These are phyloP conservation scores for Acipenser ruthenus DNA, from an alignment of 2,797 vertebrate genomes.

Conservation along the genomic window DNA sequence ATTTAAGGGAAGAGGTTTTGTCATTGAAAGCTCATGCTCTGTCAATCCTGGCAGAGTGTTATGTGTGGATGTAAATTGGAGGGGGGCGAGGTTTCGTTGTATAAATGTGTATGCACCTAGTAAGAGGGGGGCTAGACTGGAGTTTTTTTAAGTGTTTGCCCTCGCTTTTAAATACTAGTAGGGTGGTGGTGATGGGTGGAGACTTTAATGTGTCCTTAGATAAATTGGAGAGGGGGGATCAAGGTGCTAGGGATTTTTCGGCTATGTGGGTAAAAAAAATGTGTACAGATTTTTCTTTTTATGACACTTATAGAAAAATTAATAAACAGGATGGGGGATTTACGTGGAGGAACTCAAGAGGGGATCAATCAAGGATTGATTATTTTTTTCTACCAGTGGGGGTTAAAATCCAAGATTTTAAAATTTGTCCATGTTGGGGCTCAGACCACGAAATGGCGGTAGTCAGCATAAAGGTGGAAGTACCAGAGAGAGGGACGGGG, in stretches of 20 bases:
- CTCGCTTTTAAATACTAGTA: not conserved
- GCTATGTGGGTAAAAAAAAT: accelerated
- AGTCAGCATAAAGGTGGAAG: no score
- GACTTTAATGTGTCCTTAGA: constrained; percentile 9
- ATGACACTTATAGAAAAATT: not conserved
- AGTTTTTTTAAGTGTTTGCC: not conserved
- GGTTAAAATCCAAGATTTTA: no score
- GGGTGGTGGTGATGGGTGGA: not conserved
- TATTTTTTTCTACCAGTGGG: not conserved
- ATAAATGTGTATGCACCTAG: constrained; percentile 12
- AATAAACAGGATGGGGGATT: not conserved
- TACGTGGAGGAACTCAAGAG: not conserved
- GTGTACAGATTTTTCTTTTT: not conserved
- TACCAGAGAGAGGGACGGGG: no score
- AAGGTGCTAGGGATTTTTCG: not conserved
- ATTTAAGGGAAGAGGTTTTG: no score
- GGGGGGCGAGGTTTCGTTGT: no score
- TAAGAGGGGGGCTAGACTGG: not conserved
- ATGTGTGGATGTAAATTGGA: no score
- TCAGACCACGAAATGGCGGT: no score
- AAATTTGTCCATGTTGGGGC: no score
- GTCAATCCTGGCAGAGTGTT: no score
- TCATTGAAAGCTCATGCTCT: no score
- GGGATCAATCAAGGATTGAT: not conserved
- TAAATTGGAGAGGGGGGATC: no score